Conservation (phyloP, 1,140 invertebrate genomes). For the Aphelinus certus region DNA sequence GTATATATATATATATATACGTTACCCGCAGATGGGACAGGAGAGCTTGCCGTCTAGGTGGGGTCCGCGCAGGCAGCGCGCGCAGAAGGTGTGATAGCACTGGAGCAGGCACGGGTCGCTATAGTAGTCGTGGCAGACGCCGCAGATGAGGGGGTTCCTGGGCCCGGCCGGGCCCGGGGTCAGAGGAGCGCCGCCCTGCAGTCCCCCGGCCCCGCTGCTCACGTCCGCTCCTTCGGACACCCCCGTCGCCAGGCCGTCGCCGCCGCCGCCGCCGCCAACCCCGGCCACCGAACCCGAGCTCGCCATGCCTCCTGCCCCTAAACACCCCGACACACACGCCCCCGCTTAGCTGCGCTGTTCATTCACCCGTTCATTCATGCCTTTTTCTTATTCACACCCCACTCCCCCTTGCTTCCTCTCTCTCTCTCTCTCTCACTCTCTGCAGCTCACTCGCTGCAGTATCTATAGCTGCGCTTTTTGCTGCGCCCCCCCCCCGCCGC, state of each 20-base stretch:
- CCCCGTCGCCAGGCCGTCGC: neutral
- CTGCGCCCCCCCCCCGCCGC: too few relatives aligned
- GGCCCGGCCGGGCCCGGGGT: conserved; percentile 24
- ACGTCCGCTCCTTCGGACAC: neutral
- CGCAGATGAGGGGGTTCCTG: conserved; percentile 73
- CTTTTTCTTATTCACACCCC: too few relatives aligned
- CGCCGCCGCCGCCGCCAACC: neutral
- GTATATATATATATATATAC: neutral
- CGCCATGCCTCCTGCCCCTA: neutral
- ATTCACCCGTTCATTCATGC: too few relatives aligned
- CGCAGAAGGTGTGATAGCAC: conserved; percentile 78
- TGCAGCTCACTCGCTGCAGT: too few relatives aligned
- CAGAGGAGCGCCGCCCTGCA: too few relatives aligned
- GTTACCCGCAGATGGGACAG: conserved; percentile 75
- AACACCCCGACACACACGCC: too few relatives aligned
- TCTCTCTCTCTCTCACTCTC: too few relatives aligned
- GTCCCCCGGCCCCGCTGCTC: neutral
- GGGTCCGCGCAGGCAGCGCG: conserved; percentile 70
- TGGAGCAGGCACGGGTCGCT: conserved; percentile 74
- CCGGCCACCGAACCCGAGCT: neutral
- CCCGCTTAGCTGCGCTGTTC: too few relatives aligned
- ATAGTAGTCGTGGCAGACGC: conserved; percentile 75
- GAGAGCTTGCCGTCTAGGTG: conserved; percentile 71
- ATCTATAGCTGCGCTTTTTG: too few relatives aligned
- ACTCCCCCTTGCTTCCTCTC: too few relatives aligned